Conservation (phyloP, 2,888 invertebrate species). For the Chouioia cunea region DNA sequence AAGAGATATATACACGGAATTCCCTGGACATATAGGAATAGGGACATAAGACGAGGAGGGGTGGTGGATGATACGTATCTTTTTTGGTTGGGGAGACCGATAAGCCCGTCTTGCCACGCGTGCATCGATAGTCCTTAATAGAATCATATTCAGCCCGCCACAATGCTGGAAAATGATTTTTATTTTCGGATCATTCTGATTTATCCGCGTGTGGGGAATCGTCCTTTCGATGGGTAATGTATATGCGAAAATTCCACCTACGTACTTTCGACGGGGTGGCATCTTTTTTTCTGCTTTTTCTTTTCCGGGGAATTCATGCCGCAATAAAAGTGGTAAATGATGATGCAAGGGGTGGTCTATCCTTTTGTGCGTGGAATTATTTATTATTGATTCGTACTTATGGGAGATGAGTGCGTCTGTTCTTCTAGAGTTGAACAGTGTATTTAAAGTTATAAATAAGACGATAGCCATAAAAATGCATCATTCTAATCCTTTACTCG, state of each 20-base stretch:
- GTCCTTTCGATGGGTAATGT: background rate
- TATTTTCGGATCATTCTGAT: slow-evolving; percentile 67
- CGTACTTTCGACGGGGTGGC: background rate
- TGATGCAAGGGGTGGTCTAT: slow-evolving; percentile 11
- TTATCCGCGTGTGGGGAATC: slow-evolving; percentile 57
- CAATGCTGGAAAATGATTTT: slow-evolving; percentile 69
- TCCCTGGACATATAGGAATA: slow-evolving; percentile 40
- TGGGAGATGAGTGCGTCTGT: background rate
- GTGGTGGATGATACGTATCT: slow-evolving; percentile 48
- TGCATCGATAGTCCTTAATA: slow-evolving; percentile 67
- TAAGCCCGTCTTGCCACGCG: slow-evolving; percentile 52
- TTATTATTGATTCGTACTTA: slow-evolving; percentile 21
- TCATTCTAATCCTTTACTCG: too few species aligned
- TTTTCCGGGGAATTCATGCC: slow-evolving; percentile 5
- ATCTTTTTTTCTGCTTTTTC: background rate
- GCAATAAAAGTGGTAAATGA: slow-evolving; percentile 36
- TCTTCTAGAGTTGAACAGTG: too few species aligned
- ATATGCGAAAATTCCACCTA: background rate
- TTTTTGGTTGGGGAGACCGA: slow-evolving; percentile 27
- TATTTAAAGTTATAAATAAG: too few species aligned
- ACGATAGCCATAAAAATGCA: too few species aligned
- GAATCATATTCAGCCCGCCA: slow-evolving; percentile 61
- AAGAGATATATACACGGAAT: slow-evolving; percentile 52
- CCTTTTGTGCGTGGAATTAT: slow-evolving; percentile 1
- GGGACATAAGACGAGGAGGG: too few species aligned